These are phyloP conservation scores for Lacerta agilis DNA, from an alignment of 2,797 vertebrate genomes.

Conservation along the genomic window DNA sequence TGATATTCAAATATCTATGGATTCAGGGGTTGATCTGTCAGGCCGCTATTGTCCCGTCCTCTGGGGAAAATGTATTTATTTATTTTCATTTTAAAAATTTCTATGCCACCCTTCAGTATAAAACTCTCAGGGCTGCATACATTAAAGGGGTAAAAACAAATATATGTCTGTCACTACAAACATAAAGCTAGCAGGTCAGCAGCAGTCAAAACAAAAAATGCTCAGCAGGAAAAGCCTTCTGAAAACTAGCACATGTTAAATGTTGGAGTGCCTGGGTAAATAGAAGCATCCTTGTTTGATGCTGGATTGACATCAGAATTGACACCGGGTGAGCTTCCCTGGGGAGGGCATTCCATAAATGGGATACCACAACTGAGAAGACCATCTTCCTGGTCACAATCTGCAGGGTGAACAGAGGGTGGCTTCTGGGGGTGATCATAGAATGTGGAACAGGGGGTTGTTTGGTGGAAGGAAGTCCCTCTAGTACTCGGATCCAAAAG, in stretches of 20 bases:
- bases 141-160: not conserved
- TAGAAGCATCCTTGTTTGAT: not conserved
- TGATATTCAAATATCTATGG: not conserved
- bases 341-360: not conserved
- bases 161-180: not conserved
- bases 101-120: not conserved
- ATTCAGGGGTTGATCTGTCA: not conserved
- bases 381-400: not conserved
- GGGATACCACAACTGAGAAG: not conserved
- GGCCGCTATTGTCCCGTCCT: not conserved
- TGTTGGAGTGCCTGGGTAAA: not conserved
- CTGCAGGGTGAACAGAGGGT: not conserved
- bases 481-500: not conserved
- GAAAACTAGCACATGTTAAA: not conserved
- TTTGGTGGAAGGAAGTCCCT: not conserved
- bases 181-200: not conserved
- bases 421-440: not conserved
- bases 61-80: not conserved
- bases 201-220: not conserved
- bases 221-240: not conserved
- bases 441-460: not conserved
- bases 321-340: not conserved
- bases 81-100: not conserved
- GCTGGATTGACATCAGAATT: not conserved
- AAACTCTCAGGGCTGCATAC: not conserved